phyloP scores from a whole-genome alignment of 2,113 vertebrate genomes.

The Pycnonotus jocosus region DNA sequence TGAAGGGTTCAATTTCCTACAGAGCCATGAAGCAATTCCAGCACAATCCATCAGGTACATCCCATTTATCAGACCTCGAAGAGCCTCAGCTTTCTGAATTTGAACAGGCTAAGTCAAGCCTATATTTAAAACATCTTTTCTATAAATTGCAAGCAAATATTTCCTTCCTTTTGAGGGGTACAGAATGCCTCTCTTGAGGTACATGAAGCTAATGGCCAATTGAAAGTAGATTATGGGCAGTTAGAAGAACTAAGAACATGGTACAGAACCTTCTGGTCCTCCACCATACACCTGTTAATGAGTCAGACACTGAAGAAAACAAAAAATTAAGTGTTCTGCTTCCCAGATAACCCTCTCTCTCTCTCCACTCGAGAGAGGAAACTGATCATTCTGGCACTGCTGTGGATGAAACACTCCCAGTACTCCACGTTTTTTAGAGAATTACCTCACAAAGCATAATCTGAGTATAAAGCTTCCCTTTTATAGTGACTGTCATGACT shows the following conservation, averaged over 20 bases:
- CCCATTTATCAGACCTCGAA: background rate
- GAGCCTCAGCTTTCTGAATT: background rate
- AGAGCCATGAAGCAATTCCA: background rate
- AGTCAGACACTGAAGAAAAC: background rate
- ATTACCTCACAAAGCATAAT: slow-evolving; percentile 3
- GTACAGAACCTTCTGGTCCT: background rate
- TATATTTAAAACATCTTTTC: background rate
- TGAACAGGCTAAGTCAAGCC: background rate
- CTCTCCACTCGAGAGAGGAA: background rate
- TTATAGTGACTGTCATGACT: background rate
- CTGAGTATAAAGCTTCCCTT: background rate
- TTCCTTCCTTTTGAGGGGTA: background rate
- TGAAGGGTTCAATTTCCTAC: background rate
- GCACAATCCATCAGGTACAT: background rate
- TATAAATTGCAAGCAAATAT: background rate
- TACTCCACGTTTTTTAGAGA: background rate
- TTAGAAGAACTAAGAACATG: background rate
- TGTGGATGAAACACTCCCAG: background rate
- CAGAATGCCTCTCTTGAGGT: background rate
- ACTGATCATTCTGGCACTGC: background rate
- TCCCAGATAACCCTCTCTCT: background rate
- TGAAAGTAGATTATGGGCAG: background rate
- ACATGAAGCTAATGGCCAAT: background rate
- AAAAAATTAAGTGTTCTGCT: background rate
- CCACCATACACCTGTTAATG: background rate